phyloP scores from a whole-genome alignment of 2,888 invertebrate genomes.

The Ochlodes sylvanus region DNA sequence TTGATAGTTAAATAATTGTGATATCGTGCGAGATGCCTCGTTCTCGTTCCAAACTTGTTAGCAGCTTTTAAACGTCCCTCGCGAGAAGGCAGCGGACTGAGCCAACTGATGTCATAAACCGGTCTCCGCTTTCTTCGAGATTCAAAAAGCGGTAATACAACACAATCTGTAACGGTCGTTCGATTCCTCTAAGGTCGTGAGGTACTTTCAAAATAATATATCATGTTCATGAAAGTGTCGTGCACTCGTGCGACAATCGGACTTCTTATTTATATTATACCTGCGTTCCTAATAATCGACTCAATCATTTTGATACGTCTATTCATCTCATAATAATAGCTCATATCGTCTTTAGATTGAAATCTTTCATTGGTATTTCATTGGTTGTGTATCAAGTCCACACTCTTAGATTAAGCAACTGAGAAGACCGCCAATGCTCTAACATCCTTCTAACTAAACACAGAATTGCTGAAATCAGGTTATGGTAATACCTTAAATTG shows the following conservation, averaged over 20 bases:
- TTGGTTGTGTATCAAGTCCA: too few species aligned
- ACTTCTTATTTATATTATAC: not conserved
- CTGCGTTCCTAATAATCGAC: not conserved
- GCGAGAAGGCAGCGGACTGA: slow-evolving; percentile 4
- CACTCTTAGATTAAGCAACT: too few species aligned
- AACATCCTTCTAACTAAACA: too few species aligned
- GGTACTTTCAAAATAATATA: slow-evolving; percentile 17
- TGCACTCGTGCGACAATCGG: not conserved
- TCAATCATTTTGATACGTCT: not conserved
- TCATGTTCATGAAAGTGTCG: slow-evolving; percentile 8
- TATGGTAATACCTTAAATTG: too few species aligned
- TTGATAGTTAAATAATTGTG: slow-evolving; percentile 10
- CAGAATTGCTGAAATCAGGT: too few species aligned
- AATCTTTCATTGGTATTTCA: too few species aligned
- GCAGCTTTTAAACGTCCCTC: not conserved
- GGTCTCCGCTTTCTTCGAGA: slow-evolving; percentile 34
- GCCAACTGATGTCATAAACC: slow-evolving; percentile 27
- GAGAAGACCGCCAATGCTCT: too few species aligned
- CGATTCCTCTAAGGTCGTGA: slow-evolving; percentile 9
- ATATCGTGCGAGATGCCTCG: not conserved
- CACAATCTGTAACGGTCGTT: slow-evolving; percentile 33
- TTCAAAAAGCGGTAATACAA: slow-evolving; percentile 18
- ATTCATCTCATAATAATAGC: too few species aligned
- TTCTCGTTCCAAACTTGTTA: not conserved
- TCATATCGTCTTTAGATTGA: too few species aligned